Percentiles rank a stretch among this genome's conserved stretches.
Evolutionary conservation across 2,888 invertebrate genomes (phyloP).

Genomic region (Phorcus lineatus): DNA sequence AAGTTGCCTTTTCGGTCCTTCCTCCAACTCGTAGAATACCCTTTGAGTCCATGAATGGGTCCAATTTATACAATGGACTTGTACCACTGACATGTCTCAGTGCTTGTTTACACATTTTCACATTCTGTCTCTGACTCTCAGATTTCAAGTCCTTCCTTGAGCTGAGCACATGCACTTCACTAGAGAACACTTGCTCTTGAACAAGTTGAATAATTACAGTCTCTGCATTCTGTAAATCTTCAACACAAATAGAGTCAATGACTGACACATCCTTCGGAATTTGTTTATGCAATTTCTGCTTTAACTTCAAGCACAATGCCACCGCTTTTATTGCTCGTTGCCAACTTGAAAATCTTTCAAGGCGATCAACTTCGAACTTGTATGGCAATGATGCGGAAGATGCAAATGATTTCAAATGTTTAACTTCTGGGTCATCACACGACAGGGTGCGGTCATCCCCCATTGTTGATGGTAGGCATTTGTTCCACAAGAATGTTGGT

Average conservation of each 20-base stretch:
- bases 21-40: constrained; percentile 52
- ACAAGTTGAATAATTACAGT: background rate
- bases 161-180: background rate
- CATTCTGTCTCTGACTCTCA: background rate
- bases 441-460: background rate
- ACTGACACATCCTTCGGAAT: background rate
- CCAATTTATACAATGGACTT: constrained; percentile 30
- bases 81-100: background rate
- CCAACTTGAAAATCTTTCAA: background rate
- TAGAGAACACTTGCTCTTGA: background rate
- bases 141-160: background rate
- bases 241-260: background rate
- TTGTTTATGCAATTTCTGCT: background rate
- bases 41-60: constrained; percentile 41
- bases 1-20: constrained; percentile 26
- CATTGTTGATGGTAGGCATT: background rate
- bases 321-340: background rate
- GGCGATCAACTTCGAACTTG: background rate
- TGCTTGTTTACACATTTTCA: background rate
- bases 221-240: background rate
- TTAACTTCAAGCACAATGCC: background rate
- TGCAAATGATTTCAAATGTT: background rate
- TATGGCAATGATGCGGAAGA: background rate
- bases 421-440: background rate
- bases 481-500: background rate